Conservation (phyloP, 2,797 vertebrate species). For the Galaxias olidus region DNA sequence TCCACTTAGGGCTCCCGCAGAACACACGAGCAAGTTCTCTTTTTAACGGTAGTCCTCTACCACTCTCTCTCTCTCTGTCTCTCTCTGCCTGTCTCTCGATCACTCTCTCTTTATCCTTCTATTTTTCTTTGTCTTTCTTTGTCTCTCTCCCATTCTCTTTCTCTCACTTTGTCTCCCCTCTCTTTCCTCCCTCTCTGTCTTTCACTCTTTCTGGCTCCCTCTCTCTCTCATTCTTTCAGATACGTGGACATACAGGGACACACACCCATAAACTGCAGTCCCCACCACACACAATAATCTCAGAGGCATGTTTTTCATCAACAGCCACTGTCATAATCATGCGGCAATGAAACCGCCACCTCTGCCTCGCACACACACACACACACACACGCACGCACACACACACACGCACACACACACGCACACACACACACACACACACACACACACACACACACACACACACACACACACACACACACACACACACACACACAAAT, state of each 20-base stretch:
- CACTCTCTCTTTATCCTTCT: background rate
- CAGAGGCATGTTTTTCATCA: conserved; percentile 52
- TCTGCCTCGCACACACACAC: background rate
- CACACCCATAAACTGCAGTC: background rate
- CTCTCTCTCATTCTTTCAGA: background rate
- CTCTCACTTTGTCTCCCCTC: background rate
- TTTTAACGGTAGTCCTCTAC: too few relatives aligned
- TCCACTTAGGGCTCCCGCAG: too few relatives aligned
- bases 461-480: conserved; percentile 2
- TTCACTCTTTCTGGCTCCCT: too few relatives aligned
- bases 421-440: background rate
- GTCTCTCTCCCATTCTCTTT: background rate
- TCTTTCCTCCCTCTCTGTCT: background rate
- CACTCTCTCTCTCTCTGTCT: background rate
- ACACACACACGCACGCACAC: background rate
- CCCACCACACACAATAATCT: conserved; percentile 14
- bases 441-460: background rate
- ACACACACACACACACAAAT: background rate
- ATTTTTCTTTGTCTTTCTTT: too few relatives aligned
- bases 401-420: conserved; percentile 3
- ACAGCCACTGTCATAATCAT: conserved; percentile 40
- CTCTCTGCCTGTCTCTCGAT: background rate
- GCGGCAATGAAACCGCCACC: conserved; percentile 6
- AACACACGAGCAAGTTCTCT: too few relatives aligned
- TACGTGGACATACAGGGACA: background rate